Evolutionary conservation across 2,797 vertebrate species (phyloP).

Genomic region (Philypnodon macrostomus): DNA sequence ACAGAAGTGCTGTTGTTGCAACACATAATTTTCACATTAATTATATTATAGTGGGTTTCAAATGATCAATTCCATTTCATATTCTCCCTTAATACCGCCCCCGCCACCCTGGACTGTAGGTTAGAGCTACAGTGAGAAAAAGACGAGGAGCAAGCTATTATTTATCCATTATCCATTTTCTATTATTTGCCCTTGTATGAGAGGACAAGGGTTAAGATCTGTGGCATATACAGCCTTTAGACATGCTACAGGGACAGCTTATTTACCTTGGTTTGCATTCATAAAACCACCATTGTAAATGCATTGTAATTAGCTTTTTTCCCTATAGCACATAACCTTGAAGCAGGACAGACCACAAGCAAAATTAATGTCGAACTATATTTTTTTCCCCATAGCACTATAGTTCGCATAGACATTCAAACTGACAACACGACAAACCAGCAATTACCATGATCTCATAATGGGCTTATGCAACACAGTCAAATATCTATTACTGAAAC

Average conservation of each 20-base stretch:
- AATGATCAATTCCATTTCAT: no score
- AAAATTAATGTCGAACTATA: no score
- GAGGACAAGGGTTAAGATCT: conserved; percentile 3
- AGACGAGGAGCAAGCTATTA: conserved; percentile 36
- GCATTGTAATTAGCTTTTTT: conserved; percentile 29
- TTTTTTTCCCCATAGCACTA: no score
- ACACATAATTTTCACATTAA: no score
- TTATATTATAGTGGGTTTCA: no score
- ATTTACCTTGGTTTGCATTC: conserved; percentile 9
- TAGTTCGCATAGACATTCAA: no score
- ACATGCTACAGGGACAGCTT: no score
- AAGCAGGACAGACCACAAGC: no score
- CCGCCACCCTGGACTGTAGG: conserved; percentile 33
- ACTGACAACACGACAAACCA: no score
- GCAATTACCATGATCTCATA: conserved; percentile 18
- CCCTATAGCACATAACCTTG: conserved; percentile 23
- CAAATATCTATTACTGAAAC: conserved; percentile 31
- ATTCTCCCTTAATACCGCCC: no score
- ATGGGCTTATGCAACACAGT: conserved; percentile 48
- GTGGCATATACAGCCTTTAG: no score
- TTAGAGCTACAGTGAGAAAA: conserved; percentile 22
- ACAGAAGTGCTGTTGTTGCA: no score
- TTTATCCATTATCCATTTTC: conserved; percentile 34
- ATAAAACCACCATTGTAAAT: conserved; percentile 28
- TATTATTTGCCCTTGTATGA: conserved; percentile 11